phyloP scores from a whole-genome alignment of 2,888 invertebrate genomes.

The Dendrolimus pini region DNA sequence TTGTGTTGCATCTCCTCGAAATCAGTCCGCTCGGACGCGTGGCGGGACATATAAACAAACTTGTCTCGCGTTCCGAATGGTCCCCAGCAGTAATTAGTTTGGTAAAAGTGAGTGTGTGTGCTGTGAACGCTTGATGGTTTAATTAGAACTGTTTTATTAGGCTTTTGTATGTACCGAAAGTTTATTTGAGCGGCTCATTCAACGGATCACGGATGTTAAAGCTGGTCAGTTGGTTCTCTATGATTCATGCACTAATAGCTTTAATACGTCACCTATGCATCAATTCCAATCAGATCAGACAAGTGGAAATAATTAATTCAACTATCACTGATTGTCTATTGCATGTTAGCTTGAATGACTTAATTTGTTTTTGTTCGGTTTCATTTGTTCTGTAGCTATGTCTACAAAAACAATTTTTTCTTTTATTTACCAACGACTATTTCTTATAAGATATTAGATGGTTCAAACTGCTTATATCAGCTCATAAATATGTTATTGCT shows the following conservation, averaged over 20 bases:
- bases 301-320: neutral
- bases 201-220: constrained; percentile 59
- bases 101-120: constrained; percentile 73
- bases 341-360: neutral
- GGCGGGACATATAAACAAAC: constrained; percentile 62
- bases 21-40: constrained; percentile 37
- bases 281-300: constrained; percentile 7
- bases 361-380: neutral
- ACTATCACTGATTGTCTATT: neutral
- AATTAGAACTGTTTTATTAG: constrained; percentile 58
- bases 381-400: neutral
- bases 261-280: constrained; percentile 10
- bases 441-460: too few relatives aligned
- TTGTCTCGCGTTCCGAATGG: constrained; percentile 58
- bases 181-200: constrained; percentile 33
- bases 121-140: constrained; percentile 62
- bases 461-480: too few relatives aligned
- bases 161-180: constrained; percentile 42
- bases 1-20: constrained; percentile 14
- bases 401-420: neutral
- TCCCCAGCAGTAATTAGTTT: constrained; percentile 63
- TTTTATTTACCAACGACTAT: too few relatives aligned
- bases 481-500: too few relatives aligned
- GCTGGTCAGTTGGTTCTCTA: constrained; percentile 52
- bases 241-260: constrained; percentile 24